Evolutionary conservation across 2,113 vertebrate genomes (phyloP).

Genomic region (Chionis minor): DNA sequence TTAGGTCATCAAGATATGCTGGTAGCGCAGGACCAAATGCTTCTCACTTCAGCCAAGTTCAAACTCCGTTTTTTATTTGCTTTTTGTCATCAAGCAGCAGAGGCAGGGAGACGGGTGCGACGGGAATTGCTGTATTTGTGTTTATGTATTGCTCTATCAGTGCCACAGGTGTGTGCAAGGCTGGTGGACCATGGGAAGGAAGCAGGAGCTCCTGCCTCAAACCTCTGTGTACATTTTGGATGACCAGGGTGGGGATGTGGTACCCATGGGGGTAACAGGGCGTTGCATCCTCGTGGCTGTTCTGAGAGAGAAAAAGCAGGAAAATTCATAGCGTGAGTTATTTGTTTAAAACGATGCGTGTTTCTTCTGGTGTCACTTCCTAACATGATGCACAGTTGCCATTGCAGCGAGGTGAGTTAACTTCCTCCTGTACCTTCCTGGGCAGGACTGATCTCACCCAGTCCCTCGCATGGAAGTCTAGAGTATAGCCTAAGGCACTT

Average conservation of each 20-base stretch:
- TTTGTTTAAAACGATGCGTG: neutral
- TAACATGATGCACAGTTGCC: neutral
- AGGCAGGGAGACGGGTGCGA: neutral
- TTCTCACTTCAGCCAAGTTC: neutral
- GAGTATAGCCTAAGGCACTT: neutral
- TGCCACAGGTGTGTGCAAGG: neutral
- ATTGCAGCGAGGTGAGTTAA: neutral
- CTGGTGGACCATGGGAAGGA: neutral
- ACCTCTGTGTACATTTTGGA: rapidly evolving
- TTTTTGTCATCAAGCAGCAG: neutral
- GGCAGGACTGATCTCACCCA: neutral
- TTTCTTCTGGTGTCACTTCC: neutral
- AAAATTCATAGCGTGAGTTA: neutral
- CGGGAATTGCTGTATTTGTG: neutral
- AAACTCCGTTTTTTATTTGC: neutral
- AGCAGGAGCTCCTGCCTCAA: neutral
- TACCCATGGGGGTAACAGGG: neutral
- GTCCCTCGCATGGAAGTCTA: neutral
- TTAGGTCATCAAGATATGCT: neutral
- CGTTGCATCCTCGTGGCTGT: neutral
- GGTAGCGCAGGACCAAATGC: neutral
- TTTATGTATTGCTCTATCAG: neutral
- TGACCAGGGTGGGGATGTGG: neutral
- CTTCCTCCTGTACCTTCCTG: constrained; percentile 9
- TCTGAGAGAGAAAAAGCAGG: neutral